Base-by-base conservation (phyloP, 1,140 invertebrate genomes). In the Drosophila malerkotliana region DNA sequence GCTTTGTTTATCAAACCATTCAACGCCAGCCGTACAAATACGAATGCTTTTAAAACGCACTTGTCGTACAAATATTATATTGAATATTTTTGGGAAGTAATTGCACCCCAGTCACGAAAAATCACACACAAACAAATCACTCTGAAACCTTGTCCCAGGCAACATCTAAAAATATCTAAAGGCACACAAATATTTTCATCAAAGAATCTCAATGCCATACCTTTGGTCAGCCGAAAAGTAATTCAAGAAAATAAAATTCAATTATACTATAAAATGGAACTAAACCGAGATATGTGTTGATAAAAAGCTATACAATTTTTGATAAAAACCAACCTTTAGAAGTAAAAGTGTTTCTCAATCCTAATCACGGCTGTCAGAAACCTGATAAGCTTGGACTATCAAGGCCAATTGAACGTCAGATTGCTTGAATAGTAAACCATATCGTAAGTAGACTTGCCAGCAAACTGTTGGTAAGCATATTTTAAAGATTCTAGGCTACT, bases 51-150 rank as follows among this genome's bases (percentile, higher is more conserved):
- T n/a, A 37, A 75, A 72, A 68, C 80, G 58, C 69, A 57, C 32
- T 37, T 59, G 44, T 51, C 79, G 82, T 82, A 82, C 51, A 71
- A 83, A 83, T 71, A 64, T 67, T 71, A 53, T 63, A 79, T 76
- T 63, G 48, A 80, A 59, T 15, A 21, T 37, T 12, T 28, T 4
- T 34, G 24, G 8, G 34, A 47, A 63, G 21, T 14, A n/a, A 57
- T 52, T 44, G 45, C 14, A 60, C 34, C 61, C 62, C 74, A 75
- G 71, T 63, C 64, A 83, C 63, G 60, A 71, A 75, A 57, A 37
- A 24, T 15, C 15, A n/a, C 5, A 39, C 0, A 32, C 47, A 53
- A 14, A 67, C 15, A 67, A 76, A 21, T 18, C 18, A 18, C 18
- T 1, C 18, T n/a, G 30, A 51, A 56, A 72, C 54, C 64, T 68